phyloP scores from a whole-genome alignment of 1,140 invertebrate species.

The Eriosoma lanigerum region DNA sequence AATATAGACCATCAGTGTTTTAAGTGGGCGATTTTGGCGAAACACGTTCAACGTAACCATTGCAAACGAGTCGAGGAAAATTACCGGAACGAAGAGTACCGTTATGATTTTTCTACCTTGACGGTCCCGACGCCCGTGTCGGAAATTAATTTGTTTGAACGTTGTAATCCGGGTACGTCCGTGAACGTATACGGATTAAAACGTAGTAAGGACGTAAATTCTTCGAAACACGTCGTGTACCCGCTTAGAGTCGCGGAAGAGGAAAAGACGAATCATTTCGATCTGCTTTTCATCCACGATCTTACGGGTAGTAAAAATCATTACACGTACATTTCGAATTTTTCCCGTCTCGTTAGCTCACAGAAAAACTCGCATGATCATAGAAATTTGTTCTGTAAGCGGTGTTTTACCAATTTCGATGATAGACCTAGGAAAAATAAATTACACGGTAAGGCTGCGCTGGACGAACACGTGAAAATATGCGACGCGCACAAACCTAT shows the following conservation, averaged over 20 bases:
- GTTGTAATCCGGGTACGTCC: background rate
- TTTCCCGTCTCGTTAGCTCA: background rate
- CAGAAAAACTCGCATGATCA: background rate
- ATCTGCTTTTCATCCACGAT: background rate
- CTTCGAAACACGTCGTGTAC: background rate
- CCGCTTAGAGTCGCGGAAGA: background rate
- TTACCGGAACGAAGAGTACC: background rate
- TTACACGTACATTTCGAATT: background rate
- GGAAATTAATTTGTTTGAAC: background rate
- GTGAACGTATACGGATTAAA: background rate
- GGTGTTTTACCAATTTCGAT: background rate
- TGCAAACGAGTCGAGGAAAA: background rate
- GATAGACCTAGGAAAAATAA: background rate
- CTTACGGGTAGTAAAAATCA: background rate
- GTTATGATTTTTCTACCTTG: background rate
- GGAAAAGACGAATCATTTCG: background rate
- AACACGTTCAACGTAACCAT: background rate
- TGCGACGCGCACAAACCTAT: background rate
- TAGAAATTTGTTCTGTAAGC: background rate
- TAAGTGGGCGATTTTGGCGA: background rate
- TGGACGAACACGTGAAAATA: background rate
- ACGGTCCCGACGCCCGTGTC: background rate
- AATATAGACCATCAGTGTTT: background rate
- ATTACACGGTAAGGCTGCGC: background rate
- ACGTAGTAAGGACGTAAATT: background rate